A percentile compares a stretch with the other conserved stretches of the same genome.
These are phyloP conservation scores for Paedocypris micromegethes DNA, from an alignment of 2,797 vertebrate species.

Conservation along the genomic window DNA sequence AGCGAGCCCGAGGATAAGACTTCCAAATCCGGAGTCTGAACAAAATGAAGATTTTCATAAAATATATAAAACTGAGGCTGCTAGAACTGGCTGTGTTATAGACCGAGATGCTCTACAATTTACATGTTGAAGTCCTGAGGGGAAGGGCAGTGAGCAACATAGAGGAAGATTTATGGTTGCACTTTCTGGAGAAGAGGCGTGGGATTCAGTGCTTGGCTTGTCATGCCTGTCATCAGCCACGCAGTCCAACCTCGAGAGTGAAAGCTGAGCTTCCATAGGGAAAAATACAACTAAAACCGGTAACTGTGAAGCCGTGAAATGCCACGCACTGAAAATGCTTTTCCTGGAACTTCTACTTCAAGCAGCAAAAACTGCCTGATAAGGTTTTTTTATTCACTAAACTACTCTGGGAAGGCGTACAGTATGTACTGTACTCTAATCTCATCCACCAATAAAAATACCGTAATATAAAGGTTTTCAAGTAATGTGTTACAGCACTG, in stretches of 20 bases:
- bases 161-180: conserved; percentile 29
- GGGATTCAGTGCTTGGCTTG: conserved; percentile 11
- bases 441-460: neutral
- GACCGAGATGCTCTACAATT: neutral
- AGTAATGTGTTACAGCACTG: no score
- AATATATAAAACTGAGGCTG: no score
- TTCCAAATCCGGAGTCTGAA: no score
- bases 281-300: conserved; percentile 4
- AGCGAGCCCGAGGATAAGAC: no score
- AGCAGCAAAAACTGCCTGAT: neutral
- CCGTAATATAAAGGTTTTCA: no score
- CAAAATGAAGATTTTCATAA: no score
- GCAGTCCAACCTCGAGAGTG: neutral
- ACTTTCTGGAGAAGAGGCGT: neutral
- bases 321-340: neutral
- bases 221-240: conserved; percentile 9
- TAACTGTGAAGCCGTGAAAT: neutral
- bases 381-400: neutral
- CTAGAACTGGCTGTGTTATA: no score
- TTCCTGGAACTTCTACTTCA: neutral
- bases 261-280: conserved; percentile 2
- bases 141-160: neutral
- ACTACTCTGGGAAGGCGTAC: neutral
- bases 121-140: neutral
- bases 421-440: no score